Evolutionary conservation across 2,797 vertebrate genomes (phyloP), one percentile per base, ranked within the genome.

Genomic region (Halcyon chelicuti): DNA sequence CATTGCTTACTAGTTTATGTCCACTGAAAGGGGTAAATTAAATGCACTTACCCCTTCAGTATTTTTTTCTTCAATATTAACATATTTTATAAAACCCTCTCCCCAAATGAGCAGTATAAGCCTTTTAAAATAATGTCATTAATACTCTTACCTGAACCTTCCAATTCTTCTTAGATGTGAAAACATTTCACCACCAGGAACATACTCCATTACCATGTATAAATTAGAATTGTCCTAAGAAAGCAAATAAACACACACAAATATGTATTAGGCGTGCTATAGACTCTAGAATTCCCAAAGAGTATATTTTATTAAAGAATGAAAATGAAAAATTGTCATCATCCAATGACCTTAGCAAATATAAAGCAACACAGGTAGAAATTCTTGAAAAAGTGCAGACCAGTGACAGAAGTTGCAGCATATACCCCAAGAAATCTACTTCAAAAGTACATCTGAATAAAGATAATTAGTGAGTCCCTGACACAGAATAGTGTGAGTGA

Each of bases 131-230:
- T 26, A 23, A 22, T 13, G 9, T 42, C 29, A 89, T 61, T 78
- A 91, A 84, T 33, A 52, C 18, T 68, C 83, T 97, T 95, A 99
- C 99, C 99, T 99, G 99, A 99, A 99, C 98, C 99, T 99, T 98
- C 99, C 99, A 37, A 99, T 99, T 98, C 99, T 99, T 98, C 99
- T 99, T 97, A 99, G 99, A 98, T 99, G 99, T 95, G 99, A 99
- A 98, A 99, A 99, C 99, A 99, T 99, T 98, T 99, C 99, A 95
- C 99, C 99, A 73, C 99, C 99, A 60, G 99, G 99, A 88, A 99
- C 99, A 97, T 99, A 99, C 97, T 99, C 99, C 99, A 99, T 99
- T 97, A 99, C 98, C 99, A 99, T 99, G 98, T 99, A 99, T 98
- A 99, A 99, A 98, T 99, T 99, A 98, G 99, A 99, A 98, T 99